A percentile compares a stretch with the other conserved stretches of the same genome.
These are phyloP conservation scores for Bellardia pandia DNA, from an alignment of 2,888 invertebrate genomes.

Conservation along the genomic window DNA sequence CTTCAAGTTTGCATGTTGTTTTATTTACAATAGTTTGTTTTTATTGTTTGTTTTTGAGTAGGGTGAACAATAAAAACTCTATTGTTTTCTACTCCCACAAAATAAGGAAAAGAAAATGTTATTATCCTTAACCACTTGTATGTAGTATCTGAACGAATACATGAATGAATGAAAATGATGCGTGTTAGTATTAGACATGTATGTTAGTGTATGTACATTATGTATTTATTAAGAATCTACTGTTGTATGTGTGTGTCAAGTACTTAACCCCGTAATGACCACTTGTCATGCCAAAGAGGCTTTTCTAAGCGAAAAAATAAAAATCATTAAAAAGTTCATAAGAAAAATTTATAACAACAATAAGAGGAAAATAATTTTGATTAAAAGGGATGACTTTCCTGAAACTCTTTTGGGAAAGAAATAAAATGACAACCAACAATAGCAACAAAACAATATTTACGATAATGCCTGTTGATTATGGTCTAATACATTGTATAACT, in stretches of 20 bases:
- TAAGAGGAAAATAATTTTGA: constrained; percentile 46
- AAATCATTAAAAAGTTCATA: constrained; percentile 59
- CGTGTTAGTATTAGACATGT: neutral
- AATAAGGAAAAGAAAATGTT: constrained; percentile 22
- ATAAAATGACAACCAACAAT: constrained; percentile 21
- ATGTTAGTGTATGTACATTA: neutral
- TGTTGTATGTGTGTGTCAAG: constrained; percentile 14
- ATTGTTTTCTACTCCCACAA: constrained; percentile 44
- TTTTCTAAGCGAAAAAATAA: constrained; percentile 46
- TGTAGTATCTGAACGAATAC: neutral
- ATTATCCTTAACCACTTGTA: constrained; percentile 42
- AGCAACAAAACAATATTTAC: constrained; percentile 18
- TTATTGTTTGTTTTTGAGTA: neutral
- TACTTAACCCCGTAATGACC: constrained; percentile 62
- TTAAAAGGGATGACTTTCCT: constrained; percentile 47
- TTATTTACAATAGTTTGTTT: neutral
- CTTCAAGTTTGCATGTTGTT: constrained; percentile 30
- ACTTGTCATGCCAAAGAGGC: constrained; percentile 61
- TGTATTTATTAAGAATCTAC: no score
- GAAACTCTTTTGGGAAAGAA: constrained; percentile 24
- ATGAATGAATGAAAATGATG: constrained; percentile 2
- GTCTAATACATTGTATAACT: neutral
- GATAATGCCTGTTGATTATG: constrained; percentile 48
- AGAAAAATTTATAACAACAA: constrained; percentile 45
- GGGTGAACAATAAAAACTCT: constrained; percentile 39